Conservation (phyloP, 2,888 invertebrate genomes). For the Rutpela maculata region DNA sequence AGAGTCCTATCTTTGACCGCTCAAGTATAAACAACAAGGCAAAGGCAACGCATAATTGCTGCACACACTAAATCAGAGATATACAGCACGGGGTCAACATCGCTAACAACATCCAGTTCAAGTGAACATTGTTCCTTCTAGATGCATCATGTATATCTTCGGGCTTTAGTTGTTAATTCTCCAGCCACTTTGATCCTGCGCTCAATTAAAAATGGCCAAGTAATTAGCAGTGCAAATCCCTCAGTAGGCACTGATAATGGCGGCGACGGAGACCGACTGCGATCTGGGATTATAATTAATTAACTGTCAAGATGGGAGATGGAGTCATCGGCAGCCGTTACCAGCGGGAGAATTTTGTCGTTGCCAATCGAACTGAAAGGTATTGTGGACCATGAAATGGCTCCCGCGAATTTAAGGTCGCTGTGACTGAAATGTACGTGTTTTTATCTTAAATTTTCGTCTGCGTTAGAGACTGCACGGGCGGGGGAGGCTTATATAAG, state of each 20-base stretch:
- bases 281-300: constrained; percentile 50
- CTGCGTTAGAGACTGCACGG: not conserved
- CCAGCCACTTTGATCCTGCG: constrained; percentile 43
- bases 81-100: not conserved
- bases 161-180: constrained; percentile 40
- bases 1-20: not conserved
- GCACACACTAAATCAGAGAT: constrained; percentile 2
- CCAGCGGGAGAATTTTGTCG: constrained; percentile 32
- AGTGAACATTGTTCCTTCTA: not conserved
- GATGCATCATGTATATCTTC: constrained; percentile 21
- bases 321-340: constrained; percentile 49
- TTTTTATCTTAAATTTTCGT: not conserved
- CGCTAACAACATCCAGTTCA: not conserved
- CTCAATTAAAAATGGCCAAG: constrained; percentile 50
- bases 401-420: constrained; percentile 9
- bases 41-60: not conserved
- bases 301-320: constrained; percentile 48
- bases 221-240: constrained; percentile 51
- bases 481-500: not conserved
- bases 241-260: constrained; percentile 49
- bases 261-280: constrained; percentile 46
- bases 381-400: constrained; percentile 23
- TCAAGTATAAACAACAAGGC: constrained; percentile 1
- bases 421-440: constrained; percentile 10
- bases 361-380: constrained; percentile 36